These are phyloP conservation scores for Peromyscus melanophrys DNA, from an alignment of 2,797 vertebrate species.

Conservation along the genomic window DNA sequence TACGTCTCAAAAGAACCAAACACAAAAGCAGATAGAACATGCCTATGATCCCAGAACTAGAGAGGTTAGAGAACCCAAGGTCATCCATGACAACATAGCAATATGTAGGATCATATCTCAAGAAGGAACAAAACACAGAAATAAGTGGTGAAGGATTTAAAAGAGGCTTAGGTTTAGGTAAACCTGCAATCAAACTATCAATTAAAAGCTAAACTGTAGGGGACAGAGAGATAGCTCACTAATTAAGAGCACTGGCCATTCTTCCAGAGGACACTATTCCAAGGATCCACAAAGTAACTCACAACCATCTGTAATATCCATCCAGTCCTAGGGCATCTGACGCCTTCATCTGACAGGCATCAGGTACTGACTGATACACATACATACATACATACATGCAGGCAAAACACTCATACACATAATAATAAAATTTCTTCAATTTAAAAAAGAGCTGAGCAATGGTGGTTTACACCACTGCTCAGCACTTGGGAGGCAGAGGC, in stretches of 20 bases:
- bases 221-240: not conserved
- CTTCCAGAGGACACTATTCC: not conserved
- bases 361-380: not conserved
- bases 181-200: slow-evolving; percentile 1
- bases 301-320: not conserved
- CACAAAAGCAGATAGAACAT: not conserved
- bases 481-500: too few relatives aligned
- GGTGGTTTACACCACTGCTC: too few relatives aligned
- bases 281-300: not conserved
- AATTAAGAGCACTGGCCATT: not conserved
- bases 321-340: not conserved
- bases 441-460: too few relatives aligned
- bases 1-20: not conserved
- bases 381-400: not conserved
- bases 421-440: not conserved
- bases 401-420: not conserved
- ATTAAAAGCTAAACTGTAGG: slow-evolving; percentile 24
- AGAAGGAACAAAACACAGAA: not conserved
- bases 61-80: not conserved
- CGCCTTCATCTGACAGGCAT: not conserved
- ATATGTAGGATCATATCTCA: not conserved
- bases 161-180: not conserved
- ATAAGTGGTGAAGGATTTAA: not conserved
- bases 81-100: too few relatives aligned
- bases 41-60: not conserved